Evolutionary conservation across 2,113 vertebrate genomes (phyloP), one percentile per base, ranked within the genome.

Genomic region (Phasianus colchicus): DNA sequence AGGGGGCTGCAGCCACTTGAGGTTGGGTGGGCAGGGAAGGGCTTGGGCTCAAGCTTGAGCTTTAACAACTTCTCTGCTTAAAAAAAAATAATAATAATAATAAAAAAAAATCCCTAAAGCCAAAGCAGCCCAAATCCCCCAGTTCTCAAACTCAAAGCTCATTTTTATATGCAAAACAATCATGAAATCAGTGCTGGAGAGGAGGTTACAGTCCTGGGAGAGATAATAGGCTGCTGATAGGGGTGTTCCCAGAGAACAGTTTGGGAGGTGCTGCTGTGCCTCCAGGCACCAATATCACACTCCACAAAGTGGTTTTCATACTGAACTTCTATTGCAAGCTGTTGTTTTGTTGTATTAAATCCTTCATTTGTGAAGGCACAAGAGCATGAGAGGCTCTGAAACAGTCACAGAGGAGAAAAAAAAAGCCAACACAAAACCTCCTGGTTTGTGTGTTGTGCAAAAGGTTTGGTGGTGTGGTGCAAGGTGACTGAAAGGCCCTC

Each of bases 311-410:
- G 6, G 1, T 12, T 32, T 19, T 58, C 18, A 9, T 8, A 10
- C 48, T 48, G 0, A 21, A 27, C 11, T 13, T 24, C 16, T 36
- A 3, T 34, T 29, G 11, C 25, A 1, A 24, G 9, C 9, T 22
- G 17, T n/a, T 3, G 0, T 16, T 57, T 16, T 11, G 6, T 21
- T n/a, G 4, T 10, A 2, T 64, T 8, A 10, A 25, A 20, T 9
- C n/a, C 34, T 30, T 32, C 2, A 3, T 19, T 52, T 58, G 18
- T 30, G 48, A 54, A 17, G 30, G 50, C 36, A 43, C 8, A 6
- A 77, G 17, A 55, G 40, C 42, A 52, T 36, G 30, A 24, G 17
- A 48, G 40, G 36, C 48, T 75, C 40, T 64, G 11, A 72, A 67
- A 18, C 6, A 1, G 1, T 34, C 58, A 19, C 15, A 30, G 45